phyloP scores from a whole-genome alignment of 2,113 vertebrate genomes.

The Oreotrochilus melanogaster region DNA sequence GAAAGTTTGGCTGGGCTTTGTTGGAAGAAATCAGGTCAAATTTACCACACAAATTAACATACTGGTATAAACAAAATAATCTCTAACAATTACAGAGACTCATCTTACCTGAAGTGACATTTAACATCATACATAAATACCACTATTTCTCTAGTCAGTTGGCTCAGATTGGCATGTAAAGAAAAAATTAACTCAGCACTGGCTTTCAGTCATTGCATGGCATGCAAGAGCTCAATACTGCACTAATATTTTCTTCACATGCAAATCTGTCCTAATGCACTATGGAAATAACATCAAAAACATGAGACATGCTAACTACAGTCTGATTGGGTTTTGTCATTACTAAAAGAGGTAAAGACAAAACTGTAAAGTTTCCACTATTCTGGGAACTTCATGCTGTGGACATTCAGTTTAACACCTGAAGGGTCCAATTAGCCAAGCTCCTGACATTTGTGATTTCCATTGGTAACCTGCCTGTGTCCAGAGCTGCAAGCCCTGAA shows the following conservation, averaged over 20 bases:
- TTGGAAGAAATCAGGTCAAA: conserved; percentile 61
- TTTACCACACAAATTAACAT: conserved; percentile 45
- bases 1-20: conserved; percentile 41
- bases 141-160: conserved; percentile 24
- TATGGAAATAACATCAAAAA: conserved; percentile 48
- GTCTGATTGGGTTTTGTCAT: background rate
- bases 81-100: conserved; percentile 52
- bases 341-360: background rate
- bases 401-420: background rate
- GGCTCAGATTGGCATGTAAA: background rate
- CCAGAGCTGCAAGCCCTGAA: background rate
- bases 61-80: conserved; percentile 52
- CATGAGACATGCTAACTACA: background rate
- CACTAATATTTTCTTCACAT: background rate
- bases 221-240: background rate
- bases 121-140: conserved; percentile 8
- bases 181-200: conserved; percentile 14
- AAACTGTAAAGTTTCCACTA: background rate
- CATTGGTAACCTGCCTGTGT: background rate
- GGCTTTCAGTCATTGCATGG: background rate
- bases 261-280: conserved; percentile 30
- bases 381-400: background rate
- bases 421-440: background rate
- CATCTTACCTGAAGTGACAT: conserved; percentile 43
- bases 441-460: background rate